Evolutionary conservation across 2,797 vertebrate species (phyloP).

Genomic region (Lates japonicus): DNA sequence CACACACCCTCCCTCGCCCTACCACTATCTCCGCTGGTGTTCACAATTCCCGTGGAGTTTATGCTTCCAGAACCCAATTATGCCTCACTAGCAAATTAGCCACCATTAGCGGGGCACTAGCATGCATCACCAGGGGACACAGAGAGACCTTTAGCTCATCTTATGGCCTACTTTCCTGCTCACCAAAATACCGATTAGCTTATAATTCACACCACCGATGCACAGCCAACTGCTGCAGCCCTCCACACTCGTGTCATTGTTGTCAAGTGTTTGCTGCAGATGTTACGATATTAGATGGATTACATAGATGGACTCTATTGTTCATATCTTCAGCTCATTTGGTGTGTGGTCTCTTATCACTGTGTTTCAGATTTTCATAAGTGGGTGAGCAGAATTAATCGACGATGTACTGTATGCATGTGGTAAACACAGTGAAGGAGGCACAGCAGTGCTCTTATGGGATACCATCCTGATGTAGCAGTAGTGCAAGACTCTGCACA

Average conservation of each 20-base stretch:
- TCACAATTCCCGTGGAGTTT: constrained; percentile 75
- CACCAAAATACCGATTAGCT: constrained; percentile 77
- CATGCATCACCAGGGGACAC: constrained; percentile 75
- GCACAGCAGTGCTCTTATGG: neutral
- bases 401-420: neutral
- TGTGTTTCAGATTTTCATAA: constrained; percentile 3
- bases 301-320: neutral
- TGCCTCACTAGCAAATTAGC: constrained; percentile 82
- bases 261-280: constrained; percentile 26
- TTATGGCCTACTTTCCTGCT: constrained; percentile 71
- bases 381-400: neutral
- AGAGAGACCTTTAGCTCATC: constrained; percentile 71
- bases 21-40: constrained; percentile 64
- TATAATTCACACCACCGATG: constrained; percentile 77
- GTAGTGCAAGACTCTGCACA: neutral
- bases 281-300: constrained; percentile 11
- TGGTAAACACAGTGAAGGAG: neutral
- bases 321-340: constrained; percentile 17
- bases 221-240: constrained; percentile 38
- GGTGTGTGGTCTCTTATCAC: neutral
- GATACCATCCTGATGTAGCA: neutral
- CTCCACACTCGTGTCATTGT: constrained; percentile 12
- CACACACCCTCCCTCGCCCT: neutral
- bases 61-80: constrained; percentile 83
- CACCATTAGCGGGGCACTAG: constrained; percentile 76